Evolutionary conservation across 2,797 vertebrate genomes (phyloP).

Genomic region (Babyrousa celebensis): DNA sequence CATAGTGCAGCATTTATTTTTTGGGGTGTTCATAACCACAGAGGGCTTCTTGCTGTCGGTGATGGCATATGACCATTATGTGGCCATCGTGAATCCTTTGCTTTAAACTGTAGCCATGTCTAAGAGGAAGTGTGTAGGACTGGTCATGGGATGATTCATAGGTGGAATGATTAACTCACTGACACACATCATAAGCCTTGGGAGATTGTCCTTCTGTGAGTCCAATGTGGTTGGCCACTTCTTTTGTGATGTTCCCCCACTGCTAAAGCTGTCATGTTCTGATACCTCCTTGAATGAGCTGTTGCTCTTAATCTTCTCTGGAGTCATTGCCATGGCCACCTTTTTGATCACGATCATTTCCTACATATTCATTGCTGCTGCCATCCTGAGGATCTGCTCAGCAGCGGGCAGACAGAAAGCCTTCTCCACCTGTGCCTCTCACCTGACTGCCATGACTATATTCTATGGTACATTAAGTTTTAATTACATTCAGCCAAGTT

Average conservation of each 20-base stretch:
- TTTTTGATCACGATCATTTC: conserved; percentile 67
- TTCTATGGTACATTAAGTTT: conserved; percentile 54
- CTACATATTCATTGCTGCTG: conserved; percentile 11
- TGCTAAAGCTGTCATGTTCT: neutral
- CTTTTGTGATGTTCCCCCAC: neutral
- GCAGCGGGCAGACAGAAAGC: conserved; percentile 52
- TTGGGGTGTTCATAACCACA: conserved; percentile 72
- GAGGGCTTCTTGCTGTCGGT: conserved; percentile 61
- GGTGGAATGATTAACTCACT: conserved; percentile 63
- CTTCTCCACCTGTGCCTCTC: conserved; percentile 69
- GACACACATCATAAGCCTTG: conserved; percentile 59
- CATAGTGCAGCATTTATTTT: conserved; percentile 73
- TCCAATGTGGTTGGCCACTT: neutral
- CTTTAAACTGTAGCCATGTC: conserved; percentile 50
- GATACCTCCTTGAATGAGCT: conserved; percentile 50
- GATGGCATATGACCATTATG: conserved; percentile 75
- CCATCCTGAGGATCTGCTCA: conserved; percentile 54
- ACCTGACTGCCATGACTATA: conserved; percentile 60
- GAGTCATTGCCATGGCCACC: neutral
- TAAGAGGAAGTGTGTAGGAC: neutral
- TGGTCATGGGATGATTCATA: neutral
- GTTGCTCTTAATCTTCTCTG: conserved; percentile 33
- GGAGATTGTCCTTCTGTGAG: conserved; percentile 61
- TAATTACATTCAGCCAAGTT: conserved; percentile 49
- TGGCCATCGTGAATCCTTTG: conserved; percentile 58